phyloP scores from a whole-genome alignment of 2,113 vertebrate genomes.

The Nicator chloris region DNA sequence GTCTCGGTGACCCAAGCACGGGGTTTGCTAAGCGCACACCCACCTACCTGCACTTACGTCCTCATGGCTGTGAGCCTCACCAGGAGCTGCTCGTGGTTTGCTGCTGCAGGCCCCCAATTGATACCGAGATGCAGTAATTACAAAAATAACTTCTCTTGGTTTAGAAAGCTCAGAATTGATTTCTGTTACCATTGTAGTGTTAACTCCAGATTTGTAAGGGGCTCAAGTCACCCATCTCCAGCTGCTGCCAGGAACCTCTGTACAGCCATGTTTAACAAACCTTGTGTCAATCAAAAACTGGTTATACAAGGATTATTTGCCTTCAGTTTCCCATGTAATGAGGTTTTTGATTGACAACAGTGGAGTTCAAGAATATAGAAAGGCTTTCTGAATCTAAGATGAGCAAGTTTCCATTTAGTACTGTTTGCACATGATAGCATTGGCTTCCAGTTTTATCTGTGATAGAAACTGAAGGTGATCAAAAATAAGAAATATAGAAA shows the following conservation, averaged over 20 bases:
- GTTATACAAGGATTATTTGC: slow-evolving; percentile 56
- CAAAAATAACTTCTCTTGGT: background rate
- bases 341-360: slow-evolving; percentile 53
- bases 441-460: background rate
- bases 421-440: background rate
- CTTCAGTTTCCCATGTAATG: slow-evolving; percentile 53
- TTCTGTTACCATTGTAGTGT: background rate
- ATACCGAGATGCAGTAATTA: background rate
- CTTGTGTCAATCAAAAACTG: slow-evolving; percentile 42
- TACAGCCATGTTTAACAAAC: slow-evolving; percentile 32
- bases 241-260: background rate
- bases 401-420: slow-evolving; percentile 6
- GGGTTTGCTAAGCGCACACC: background rate
- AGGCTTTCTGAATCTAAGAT: slow-evolving; percentile 40
- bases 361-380: slow-evolving; percentile 9
- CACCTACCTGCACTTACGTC: rapidly evolving
- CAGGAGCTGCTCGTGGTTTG: rapidly evolving
- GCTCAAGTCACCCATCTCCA: background rate
- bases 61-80: background rate
- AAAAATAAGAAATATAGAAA: background rate
- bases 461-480: background rate
- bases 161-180: background rate
- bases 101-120: background rate
- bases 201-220: background rate
- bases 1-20: rapidly evolving